Percentiles rank a stretch among this genome's conserved stretches.
phyloP scores from a whole-genome alignment of 2,113 vertebrate species.

The Seriola dumerili region DNA sequence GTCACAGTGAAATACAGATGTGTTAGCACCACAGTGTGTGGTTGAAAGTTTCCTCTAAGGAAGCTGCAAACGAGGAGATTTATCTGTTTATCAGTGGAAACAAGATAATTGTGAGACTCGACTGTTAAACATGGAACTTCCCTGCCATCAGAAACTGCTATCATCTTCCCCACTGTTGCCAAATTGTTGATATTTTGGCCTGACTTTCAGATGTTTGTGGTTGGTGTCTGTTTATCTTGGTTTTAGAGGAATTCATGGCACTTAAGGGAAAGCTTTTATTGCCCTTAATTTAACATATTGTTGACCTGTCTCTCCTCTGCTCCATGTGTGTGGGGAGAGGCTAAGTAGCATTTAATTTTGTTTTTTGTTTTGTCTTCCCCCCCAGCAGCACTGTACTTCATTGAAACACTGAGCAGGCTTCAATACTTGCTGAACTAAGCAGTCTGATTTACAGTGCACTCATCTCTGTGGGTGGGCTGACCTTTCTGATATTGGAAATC shows the following conservation, averaged over 20 bases:
- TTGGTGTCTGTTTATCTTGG: too few species aligned
- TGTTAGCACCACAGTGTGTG: not conserved
- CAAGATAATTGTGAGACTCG: not conserved
- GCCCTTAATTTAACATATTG: too few species aligned
- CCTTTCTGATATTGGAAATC: not conserved
- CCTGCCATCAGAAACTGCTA: too few species aligned
- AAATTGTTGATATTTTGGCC: too few species aligned
- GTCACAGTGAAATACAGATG: not conserved
- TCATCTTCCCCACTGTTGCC: too few species aligned
- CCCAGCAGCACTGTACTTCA: not conserved
- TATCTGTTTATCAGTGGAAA: conserved; percentile 9
- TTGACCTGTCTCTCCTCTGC: too few species aligned
- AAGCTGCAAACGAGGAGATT: not conserved
- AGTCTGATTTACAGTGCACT: not conserved
- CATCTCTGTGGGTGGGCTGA: not conserved
- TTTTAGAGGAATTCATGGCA: too few species aligned
- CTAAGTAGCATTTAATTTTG: too few species aligned
- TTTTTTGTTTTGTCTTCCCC: too few species aligned
- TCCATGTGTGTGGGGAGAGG: too few species aligned
- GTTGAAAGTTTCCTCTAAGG: conserved; percentile 1
- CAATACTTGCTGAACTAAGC: not conserved
- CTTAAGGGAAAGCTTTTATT: too few species aligned
- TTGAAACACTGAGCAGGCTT: not conserved
- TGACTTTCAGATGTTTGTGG: too few species aligned
- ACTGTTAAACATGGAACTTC: not conserved